Percentiles rank a stretch among this genome's conserved stretches.
These are phyloP conservation scores for Lepidochrysops patricia DNA, from an alignment of 2,888 invertebrate species.

Conservation along the genomic window DNA sequence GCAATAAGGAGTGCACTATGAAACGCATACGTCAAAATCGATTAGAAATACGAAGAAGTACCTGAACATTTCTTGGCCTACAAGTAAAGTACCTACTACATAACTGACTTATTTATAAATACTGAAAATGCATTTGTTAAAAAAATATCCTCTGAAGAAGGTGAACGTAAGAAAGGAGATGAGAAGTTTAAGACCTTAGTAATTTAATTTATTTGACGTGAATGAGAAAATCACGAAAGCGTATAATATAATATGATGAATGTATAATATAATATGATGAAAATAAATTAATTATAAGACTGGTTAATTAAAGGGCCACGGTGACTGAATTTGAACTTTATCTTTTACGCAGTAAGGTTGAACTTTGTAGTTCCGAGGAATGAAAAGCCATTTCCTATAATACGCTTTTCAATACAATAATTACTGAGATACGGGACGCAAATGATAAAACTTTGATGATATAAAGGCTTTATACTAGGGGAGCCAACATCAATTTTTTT, in stretches of 20 bases:
- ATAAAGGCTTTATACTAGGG: neutral
- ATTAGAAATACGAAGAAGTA: too few relatives aligned
- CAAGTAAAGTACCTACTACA: too few relatives aligned
- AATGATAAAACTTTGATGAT: neutral
- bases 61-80: too few relatives aligned
- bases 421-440: neutral
- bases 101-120: too few relatives aligned
- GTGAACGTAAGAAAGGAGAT: too few relatives aligned
- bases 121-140: too few relatives aligned
- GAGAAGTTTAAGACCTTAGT: too few relatives aligned
- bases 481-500: too few relatives aligned
- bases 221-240: neutral
- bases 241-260: neutral
- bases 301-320: neutral
- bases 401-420: constrained; percentile 17
- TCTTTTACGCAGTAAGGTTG: neutral
- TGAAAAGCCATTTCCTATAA: neutral
- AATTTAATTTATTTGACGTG: neutral
- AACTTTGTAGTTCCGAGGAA: neutral
- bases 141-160: too few relatives aligned
- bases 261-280: neutral
- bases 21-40: too few relatives aligned
- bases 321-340: neutral
- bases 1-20: too few relatives aligned
- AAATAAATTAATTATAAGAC: neutral